phyloP scores from a whole-genome alignment of 2,888 invertebrate species.

The Epinotia nisella region DNA sequence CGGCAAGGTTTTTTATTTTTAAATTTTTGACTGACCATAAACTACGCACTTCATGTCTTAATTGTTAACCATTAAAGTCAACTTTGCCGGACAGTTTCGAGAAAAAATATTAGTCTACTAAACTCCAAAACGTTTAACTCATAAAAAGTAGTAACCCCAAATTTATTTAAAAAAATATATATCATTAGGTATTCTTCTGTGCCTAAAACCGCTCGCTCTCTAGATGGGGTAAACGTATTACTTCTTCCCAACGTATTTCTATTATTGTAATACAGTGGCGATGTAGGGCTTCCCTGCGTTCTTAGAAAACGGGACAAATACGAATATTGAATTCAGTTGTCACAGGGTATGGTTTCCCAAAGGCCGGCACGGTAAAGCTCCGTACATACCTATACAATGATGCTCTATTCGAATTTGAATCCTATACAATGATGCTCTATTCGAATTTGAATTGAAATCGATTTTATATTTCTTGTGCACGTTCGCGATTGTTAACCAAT shows the following conservation, averaged over 20 bases:
- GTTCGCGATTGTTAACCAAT: too few relatives aligned
- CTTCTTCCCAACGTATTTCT: constrained; percentile 8
- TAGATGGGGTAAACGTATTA: constrained; percentile 18
- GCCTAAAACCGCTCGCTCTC: constrained; percentile 4
- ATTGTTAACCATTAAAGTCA: too few relatives aligned
- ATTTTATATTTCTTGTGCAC: too few relatives aligned
- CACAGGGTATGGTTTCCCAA: not conserved
- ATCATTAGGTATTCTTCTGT: constrained; percentile 7
- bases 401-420: too few relatives aligned
- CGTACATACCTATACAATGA: too few relatives aligned
- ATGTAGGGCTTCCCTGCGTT: not conserved
- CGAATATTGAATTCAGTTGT: not conserved
- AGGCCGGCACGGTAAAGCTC: not conserved
- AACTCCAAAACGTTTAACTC: not conserved
- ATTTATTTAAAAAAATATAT: constrained; percentile 1
- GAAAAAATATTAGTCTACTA: too few relatives aligned
- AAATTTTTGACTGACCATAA: too few relatives aligned
- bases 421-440: too few relatives aligned
- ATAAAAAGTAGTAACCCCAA: not conserved
- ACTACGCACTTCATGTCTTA: too few relatives aligned
- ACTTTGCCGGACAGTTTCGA: too few relatives aligned
- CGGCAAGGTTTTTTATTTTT: too few relatives aligned
- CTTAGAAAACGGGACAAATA: constrained; percentile 7
- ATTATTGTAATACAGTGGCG: constrained; percentile 39
- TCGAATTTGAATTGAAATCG: too few relatives aligned